A percentile compares a stretch with the other conserved stretches of the same genome.
phyloP scores from a whole-genome alignment of 2,797 vertebrate genomes.

The Acipenser transmontanus region DNA sequence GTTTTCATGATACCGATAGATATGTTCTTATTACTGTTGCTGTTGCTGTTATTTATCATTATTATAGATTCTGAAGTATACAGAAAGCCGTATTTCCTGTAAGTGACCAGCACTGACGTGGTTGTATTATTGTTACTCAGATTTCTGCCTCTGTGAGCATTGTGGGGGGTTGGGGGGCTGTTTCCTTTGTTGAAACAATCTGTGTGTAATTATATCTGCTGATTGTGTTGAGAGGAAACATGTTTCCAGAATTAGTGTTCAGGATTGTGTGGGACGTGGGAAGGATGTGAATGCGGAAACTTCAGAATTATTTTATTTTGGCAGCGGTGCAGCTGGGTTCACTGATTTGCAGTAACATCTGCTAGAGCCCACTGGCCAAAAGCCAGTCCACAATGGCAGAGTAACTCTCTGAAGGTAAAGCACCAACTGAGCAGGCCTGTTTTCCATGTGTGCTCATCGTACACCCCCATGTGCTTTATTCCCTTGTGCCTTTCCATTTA shows the following conservation, averaged over 20 bases:
- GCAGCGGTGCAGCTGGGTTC: conserved; percentile 50
- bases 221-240: conserved; percentile 60
- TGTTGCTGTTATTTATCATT: too few species aligned
- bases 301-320: conserved; percentile 12
- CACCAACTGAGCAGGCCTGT: too few species aligned
- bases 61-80: background rate
- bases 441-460: too few species aligned
- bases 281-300: conserved; percentile 31
- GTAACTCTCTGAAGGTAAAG: too few species aligned
- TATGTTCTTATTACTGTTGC: too few species aligned
- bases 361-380: conserved; percentile 11
- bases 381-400: too few species aligned
- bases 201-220: conserved; percentile 58
- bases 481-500: too few species aligned
- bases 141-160: conserved; percentile 10
- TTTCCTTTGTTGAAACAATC: conserved; percentile 58
- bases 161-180: conserved; percentile 28
- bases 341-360: conserved; percentile 63
- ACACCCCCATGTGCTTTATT: too few species aligned
- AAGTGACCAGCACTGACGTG: background rate
- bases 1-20: too few species aligned
- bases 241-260: conserved; percentile 41
- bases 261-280: conserved; percentile 19
- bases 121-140: too few species aligned
- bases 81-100: background rate